These are phyloP conservation scores for Hydroisotoma schaefferi DNA, from an alignment of 2,888 invertebrate species.

Conservation along the genomic window DNA sequence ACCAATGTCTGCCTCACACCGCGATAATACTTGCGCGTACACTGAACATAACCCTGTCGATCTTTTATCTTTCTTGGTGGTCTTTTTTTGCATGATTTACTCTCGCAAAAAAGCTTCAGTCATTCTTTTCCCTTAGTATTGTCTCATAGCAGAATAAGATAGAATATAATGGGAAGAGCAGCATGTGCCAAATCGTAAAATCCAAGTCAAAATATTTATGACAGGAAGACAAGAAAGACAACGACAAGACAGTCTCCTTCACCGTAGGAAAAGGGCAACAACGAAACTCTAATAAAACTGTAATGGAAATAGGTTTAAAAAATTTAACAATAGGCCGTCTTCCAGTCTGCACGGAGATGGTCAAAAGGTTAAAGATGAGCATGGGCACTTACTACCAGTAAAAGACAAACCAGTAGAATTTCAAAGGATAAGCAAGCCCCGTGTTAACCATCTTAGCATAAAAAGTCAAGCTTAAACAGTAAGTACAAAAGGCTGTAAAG, in stretches of 20 bases:
- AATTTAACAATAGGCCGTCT: no score
- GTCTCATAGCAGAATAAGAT: background rate
- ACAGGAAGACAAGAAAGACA: constrained; percentile 7
- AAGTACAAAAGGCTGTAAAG: constrained; percentile 8
- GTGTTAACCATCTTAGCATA: no score
- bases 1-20: no score
- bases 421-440: background rate
- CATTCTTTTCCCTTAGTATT: background rate
- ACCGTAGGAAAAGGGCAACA: background rate
- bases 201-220: constrained; percentile 17
- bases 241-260: constrained; percentile 8
- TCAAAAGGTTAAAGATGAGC: constrained; percentile 4
- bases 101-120: background rate
- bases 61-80: constrained; percentile 13
- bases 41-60: background rate
- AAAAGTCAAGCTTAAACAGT: background rate
- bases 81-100: constrained; percentile 12
- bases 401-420: background rate
- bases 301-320: background rate
- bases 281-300: background rate
- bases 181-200: constrained; percentile 20
- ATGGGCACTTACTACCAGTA: constrained; percentile 1
- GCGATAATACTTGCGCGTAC: background rate
- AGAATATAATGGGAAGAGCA: background rate
- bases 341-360: no score